phyloP scores from a whole-genome alignment of 2,888 invertebrate species.

The Fabriciana adippe region DNA sequence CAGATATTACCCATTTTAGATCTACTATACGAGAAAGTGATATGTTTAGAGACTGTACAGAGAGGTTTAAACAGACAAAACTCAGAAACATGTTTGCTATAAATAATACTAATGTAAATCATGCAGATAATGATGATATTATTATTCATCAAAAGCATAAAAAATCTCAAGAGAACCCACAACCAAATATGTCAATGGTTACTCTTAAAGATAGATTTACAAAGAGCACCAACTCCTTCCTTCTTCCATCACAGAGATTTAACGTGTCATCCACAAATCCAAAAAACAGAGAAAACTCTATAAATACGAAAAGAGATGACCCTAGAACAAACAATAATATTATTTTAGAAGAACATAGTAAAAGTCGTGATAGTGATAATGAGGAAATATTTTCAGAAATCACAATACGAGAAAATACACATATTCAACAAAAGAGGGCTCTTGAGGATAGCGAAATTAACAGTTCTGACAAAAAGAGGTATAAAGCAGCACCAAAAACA shows the following conservation, averaged over 20 bases:
- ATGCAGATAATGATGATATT: slow-evolving; percentile 1
- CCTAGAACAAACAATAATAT: slow-evolving; percentile 7
- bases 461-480: slow-evolving; percentile 29
- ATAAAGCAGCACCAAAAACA: slow-evolving; percentile 18
- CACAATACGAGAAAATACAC: slow-evolving; percentile 21
- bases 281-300: not conserved
- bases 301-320: not conserved
- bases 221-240: slow-evolving; percentile 47
- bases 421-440: slow-evolving; percentile 20
- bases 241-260: slow-evolving; percentile 64
- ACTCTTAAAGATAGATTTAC: slow-evolving; percentile 59
- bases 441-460: slow-evolving; percentile 26
- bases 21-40: slow-evolving; percentile 47
- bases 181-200: slow-evolving; percentile 29
- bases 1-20: slow-evolving; percentile 47
- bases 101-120: slow-evolving; percentile 33
- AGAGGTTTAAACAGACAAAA: slow-evolving; percentile 49
- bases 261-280: slow-evolving; percentile 45
- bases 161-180: slow-evolving; percentile 20
- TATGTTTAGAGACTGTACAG: slow-evolving; percentile 51
- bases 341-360: slow-evolving; percentile 7
- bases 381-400: slow-evolving; percentile 37
- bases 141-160: slow-evolving; percentile 18
- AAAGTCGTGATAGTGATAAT: slow-evolving; percentile 26
- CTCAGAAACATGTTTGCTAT: slow-evolving; percentile 48